Evolutionary conservation across 2,888 invertebrate genomes (phyloP), one percentile per base, ranked within the genome.

Genomic region (Watsonalla cultraria): DNA sequence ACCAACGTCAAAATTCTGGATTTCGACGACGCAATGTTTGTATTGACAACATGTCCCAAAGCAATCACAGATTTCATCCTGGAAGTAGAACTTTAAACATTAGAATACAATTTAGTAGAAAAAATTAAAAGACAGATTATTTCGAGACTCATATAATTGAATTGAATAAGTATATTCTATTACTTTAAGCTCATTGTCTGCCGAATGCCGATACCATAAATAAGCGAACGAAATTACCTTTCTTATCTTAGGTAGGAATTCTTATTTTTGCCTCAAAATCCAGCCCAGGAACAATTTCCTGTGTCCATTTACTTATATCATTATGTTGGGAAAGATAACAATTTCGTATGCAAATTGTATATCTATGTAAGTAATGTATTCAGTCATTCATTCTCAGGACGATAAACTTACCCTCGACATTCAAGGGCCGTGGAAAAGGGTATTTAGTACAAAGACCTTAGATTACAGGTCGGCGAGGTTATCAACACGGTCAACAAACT

Each of bases 31-130:
- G 76, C 77, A 78, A 82, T 83, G 82, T 83, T 84, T 83, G 75
- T 70, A 77, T 80, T 80, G 75, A 80, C 82, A 86, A 83, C 78
- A 80, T 64, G 58, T 69, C 68, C 66, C 61, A 62, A 68, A 71
- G 82, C 69, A 81, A 65, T 81, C 78, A 74, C 80, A 79, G 76
- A 80, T 75, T 72, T 68, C 61, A 66, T 56, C 59, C 61, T 55
- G 68, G 60, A 69, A 69, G 65, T 73, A 67, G 59, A 60, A 62
- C 64, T 57, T 61, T 61, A 64, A 64, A 64, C 74, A 74, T 72
- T 65, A 72, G 75, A 80, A 2, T 2, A 24, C 24, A 24, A 24
- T 24, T 24, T 24, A 4, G 24, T 2, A 24, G 24, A 24, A 24
- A 24, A 24, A 24, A 24, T 24, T 2, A 24, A 24, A 24, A 24